A percentile compares a stretch with the other conserved stretches of the same genome.
Evolutionary conservation across 2,888 invertebrate species (phyloP).

Genomic region (Sarcophaga rosellei): DNA sequence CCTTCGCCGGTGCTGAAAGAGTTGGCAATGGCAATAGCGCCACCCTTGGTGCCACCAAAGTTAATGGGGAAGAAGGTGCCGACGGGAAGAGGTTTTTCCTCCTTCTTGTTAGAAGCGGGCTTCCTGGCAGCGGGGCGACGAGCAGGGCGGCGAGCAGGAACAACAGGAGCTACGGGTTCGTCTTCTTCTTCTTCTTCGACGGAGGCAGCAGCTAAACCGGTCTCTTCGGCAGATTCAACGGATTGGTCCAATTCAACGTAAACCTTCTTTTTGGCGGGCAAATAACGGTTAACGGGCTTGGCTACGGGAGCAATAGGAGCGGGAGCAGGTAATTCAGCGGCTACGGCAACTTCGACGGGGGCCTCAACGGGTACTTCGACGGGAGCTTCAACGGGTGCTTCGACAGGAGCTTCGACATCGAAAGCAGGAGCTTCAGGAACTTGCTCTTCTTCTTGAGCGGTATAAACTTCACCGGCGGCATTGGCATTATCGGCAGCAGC

Average conservation of each 20-base stretch:
- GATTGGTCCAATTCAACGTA: slow-evolving; percentile 78
- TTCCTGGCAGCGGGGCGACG: slow-evolving; percentile 76
- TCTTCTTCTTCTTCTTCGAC: slow-evolving; percentile 70
- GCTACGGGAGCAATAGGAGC: slow-evolving; percentile 75
- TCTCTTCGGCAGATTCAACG: slow-evolving; percentile 74
- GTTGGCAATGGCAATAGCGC: slow-evolving; percentile 81
- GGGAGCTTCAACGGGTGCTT: slow-evolving; percentile 49
- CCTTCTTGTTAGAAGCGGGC: slow-evolving; percentile 70
- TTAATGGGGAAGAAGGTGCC: slow-evolving; percentile 81
- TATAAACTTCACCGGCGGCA: slow-evolving; percentile 53
- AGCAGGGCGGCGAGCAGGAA: slow-evolving; percentile 73
- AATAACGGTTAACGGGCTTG: slow-evolving; percentile 76
- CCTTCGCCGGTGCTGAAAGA: slow-evolving; percentile 81
- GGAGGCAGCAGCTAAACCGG: slow-evolving; percentile 73
- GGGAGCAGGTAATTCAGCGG: slow-evolving; percentile 74
- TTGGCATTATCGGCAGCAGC: slow-evolving; percentile 66
- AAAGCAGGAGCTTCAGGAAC: slow-evolving; percentile 68
- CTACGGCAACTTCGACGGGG: slow-evolving; percentile 59
- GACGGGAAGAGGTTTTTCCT: slow-evolving; percentile 75
- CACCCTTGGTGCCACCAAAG: slow-evolving; percentile 80
- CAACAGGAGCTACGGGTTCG: slow-evolving; percentile 73
- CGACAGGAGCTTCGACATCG: slow-evolving; percentile 60
- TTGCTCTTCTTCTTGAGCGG: neutral
- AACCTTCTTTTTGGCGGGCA: slow-evolving; percentile 79
- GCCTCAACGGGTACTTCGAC: slow-evolving; percentile 41